A percentile compares a stretch with the other conserved stretches of the same genome.
phyloP scores from a whole-genome alignment of 2,888 invertebrate genomes.

The Scaptomyza polygonia region DNA sequence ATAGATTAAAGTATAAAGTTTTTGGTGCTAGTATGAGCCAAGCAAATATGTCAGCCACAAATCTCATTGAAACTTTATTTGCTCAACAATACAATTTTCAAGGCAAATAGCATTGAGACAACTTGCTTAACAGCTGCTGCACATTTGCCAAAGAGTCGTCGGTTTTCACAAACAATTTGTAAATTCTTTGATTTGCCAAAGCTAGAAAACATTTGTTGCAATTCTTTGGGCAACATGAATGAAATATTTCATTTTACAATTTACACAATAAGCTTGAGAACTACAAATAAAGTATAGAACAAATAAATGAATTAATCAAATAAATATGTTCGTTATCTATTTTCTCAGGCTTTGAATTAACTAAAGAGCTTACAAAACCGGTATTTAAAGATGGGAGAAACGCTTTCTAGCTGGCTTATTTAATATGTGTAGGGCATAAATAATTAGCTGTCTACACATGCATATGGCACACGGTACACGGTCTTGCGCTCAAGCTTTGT shows the following conservation, averaged over 20 bases:
- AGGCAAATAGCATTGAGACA: slow-evolving; percentile 23
- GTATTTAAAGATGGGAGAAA: background rate
- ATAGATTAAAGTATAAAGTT: slow-evolving; percentile 13
- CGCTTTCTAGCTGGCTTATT: slow-evolving; percentile 2
- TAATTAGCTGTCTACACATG: slow-evolving; percentile 25
- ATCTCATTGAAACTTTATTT: slow-evolving; percentile 32
- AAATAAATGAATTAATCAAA: too few species aligned
- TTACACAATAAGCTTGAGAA: too few species aligned
- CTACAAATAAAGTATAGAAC: too few species aligned
- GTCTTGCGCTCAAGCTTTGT: background rate
- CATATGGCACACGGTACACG: background rate
- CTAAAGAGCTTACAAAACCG: background rate
- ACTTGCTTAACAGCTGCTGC: slow-evolving; percentile 28
- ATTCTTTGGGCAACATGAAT: slow-evolving; percentile 48
- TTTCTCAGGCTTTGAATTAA: background rate
- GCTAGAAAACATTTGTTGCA: slow-evolving; percentile 13
- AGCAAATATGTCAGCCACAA: slow-evolving; percentile 20
- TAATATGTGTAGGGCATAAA: slow-evolving; percentile 7
- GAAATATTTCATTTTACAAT: slow-evolving; percentile 63
- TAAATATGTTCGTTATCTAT: too few species aligned
- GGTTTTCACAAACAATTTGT: slow-evolving; percentile 5
- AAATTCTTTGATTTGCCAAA: slow-evolving; percentile 14
- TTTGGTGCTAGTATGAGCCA: background rate
- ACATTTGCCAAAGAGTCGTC: slow-evolving; percentile 9
- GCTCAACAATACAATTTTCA: slow-evolving; percentile 34